Conservation (phyloP, 2,888 invertebrate genomes). For the Leucophenga maculata region DNA sequence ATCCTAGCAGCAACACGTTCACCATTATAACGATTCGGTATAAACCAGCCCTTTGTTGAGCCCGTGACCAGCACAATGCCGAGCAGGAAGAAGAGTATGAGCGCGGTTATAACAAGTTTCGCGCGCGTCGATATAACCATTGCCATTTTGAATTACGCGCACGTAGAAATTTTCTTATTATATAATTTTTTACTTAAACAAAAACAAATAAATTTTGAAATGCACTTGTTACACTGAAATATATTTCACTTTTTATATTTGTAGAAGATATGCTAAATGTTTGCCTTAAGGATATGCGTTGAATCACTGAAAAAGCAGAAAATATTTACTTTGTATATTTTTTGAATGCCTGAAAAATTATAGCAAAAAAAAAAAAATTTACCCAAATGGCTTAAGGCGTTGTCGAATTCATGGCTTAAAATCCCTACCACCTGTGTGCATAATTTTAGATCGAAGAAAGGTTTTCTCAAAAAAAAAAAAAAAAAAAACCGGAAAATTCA, state of each 20-base stretch:
- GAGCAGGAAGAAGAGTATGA: conserved; percentile 75
- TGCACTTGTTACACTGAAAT: not conserved
- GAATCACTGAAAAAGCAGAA: conserved; percentile 14
- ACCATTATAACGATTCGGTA: conserved; percentile 73
- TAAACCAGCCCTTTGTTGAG: conserved; percentile 78
- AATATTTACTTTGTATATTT: not conserved
- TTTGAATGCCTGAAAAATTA: no score
- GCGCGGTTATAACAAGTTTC: conserved; percentile 76
- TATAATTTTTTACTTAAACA: conserved; percentile 1
- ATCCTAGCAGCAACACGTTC: conserved; percentile 75
- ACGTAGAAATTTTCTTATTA: conserved; percentile 4
- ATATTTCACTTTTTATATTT: not conserved
- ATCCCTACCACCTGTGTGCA: no score
- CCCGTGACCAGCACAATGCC: conserved; percentile 76
- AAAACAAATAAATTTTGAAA: not conserved
- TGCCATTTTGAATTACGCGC: conserved; percentile 73
- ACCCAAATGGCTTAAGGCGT: conserved; percentile 4
- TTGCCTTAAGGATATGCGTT: not conserved
- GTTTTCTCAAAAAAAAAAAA: no score
- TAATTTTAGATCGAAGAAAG: no score
- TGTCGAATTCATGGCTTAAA: no score
- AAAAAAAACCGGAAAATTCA: no score
- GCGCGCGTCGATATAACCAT: conserved; percentile 79
- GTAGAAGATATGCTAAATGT: not conserved
- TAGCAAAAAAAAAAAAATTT: not conserved